Evolutionary conservation across 2,888 invertebrate species (phyloP).

Genomic region (Chelonus formosanus): DNA sequence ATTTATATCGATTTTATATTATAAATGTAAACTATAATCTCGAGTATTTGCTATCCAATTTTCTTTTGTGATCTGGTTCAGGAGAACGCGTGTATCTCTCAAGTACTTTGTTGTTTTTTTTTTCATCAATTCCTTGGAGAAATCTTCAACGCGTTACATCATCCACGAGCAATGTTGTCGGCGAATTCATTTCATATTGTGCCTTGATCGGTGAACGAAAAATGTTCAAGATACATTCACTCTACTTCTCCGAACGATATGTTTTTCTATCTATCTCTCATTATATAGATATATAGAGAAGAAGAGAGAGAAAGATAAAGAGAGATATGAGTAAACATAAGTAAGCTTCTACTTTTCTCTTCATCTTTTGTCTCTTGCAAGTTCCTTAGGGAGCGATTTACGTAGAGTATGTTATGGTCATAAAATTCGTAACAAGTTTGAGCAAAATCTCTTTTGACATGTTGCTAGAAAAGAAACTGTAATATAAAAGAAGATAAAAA

Average conservation of each 20-base stretch:
- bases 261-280: not conserved
- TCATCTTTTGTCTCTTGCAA: not conserved
- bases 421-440: constrained; percentile 23
- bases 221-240: constrained; percentile 49
- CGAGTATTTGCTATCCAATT: constrained; percentile 50
- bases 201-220: constrained; percentile 46
- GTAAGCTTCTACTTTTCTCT: not conserved
- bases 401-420: constrained; percentile 29
- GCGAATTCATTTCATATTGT: constrained; percentile 57
- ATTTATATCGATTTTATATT: constrained; percentile 25
- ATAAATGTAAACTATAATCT: constrained; percentile 21
- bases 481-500: not conserved
- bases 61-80: constrained; percentile 52
- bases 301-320: not conserved
- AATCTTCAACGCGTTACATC: constrained; percentile 62
- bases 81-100: constrained; percentile 35
- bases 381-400: constrained; percentile 26
- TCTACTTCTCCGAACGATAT: constrained; percentile 31
- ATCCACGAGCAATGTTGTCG: constrained; percentile 44
- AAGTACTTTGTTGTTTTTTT: constrained; percentile 10
- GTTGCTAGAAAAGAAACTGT: constrained; percentile 1
- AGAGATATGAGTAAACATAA: too few relatives aligned
- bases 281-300: constrained; percentile 5
- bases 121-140: constrained; percentile 59
- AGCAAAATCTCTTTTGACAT: constrained; percentile 28